A percentile compares a stretch with the other conserved stretches of the same genome.
Evolutionary conservation across 2,113 vertebrate species (phyloP).

Genomic region (Pomatostomus ruficeps): DNA sequence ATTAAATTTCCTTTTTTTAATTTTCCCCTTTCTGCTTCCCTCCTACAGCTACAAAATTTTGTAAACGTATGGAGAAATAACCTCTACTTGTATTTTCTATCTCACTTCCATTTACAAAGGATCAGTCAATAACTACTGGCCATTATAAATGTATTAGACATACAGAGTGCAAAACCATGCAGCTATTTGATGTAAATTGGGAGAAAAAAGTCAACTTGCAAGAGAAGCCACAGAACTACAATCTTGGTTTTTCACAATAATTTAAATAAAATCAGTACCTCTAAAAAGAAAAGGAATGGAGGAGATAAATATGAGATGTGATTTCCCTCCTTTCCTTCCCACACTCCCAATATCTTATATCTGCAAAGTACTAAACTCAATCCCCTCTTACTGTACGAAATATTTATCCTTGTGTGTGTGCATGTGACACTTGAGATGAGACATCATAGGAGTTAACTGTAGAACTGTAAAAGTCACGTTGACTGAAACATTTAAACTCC

Average conservation of each 20-base stretch:
- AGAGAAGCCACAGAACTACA: background rate
- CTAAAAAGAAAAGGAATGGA: background rate
- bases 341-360: background rate
- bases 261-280: background rate
- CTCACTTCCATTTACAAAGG: background rate
- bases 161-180: background rate
- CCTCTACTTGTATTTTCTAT: background rate
- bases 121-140: background rate
- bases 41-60: background rate
- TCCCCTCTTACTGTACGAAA: background rate
- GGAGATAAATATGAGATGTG: background rate
- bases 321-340: background rate
- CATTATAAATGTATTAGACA: background rate
- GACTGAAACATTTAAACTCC: background rate
- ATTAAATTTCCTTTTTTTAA: background rate
- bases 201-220: background rate
- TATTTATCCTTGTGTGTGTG: background rate
- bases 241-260: background rate
- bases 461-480: background rate
- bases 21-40: background rate
- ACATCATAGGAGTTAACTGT: background rate
- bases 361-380: background rate
- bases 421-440: background rate
- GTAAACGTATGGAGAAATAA: background rate
- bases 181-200: background rate